Base-by-base conservation (phyloP, 64 coral and sea anemone genomes). In the Montipora foliosa region DNA sequence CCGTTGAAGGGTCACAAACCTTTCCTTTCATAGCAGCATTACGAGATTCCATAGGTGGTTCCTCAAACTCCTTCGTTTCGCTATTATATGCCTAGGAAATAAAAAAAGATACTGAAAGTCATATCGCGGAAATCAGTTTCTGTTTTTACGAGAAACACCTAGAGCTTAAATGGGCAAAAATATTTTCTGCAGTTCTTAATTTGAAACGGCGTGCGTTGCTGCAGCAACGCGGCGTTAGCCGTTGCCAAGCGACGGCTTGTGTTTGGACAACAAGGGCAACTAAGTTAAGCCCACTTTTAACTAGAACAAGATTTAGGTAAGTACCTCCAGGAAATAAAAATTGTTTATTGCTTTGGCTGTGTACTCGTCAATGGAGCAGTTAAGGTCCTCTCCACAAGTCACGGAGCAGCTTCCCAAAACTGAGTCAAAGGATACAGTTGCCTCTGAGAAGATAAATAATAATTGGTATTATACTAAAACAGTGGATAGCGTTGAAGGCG, bases 241-340 rank as follows among this genome's bases (percentile, higher is more conserved):
- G 37, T 37, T 37, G 37, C 37, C 37, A 37, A 37, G 37, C 37
- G 37, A 37, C 11, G 53, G 11, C 0, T 57, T 57, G 6, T 57
- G 2, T 8, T 57, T 57, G 53, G 53, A 6, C 53, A 11, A 11
- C 11, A 57, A 57, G 53, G 61, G 3, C 61, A 14, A 7, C 13
- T 15, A 12, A 64, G 9, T 15, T 12, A 12, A 16, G 19, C 8
- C 9, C 9, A 7, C 0, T 4, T 12, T 3, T 64, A 49, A 46
- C 74, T 76, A 10, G 19, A 73, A 66, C 4, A 78, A 22, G 47
- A 13, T 44, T 49, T 8, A 80, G 78, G 17, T 7, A 5, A 77
- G 50, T 62, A 99, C 98, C 98, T 99, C 98, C 51, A 96, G 72
- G 83, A 96, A 99, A 89, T 99, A 99, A 77, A 99, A 99, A 46